phyloP scores from a whole-genome alignment of 2,113 vertebrate genomes.

The Scartelaos histophorus region DNA sequence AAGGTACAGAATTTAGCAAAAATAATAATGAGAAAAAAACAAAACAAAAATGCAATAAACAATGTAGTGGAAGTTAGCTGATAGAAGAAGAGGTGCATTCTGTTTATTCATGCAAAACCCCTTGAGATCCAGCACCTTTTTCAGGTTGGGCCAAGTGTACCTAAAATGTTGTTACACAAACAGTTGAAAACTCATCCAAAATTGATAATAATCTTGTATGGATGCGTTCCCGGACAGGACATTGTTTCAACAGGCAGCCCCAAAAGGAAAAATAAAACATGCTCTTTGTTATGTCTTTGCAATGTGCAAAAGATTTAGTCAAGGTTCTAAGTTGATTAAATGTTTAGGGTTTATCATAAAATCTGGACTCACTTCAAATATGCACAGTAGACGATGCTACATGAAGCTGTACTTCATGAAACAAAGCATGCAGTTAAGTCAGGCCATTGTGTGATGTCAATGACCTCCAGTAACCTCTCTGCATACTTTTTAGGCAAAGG shows the following conservation, averaged over 20 bases:
- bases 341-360: neutral
- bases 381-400: neutral
- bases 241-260: neutral
- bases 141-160: neutral
- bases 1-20: too few relatives aligned
- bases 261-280: neutral
- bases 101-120: too few relatives aligned
- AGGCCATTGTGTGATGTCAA: constrained; percentile 5
- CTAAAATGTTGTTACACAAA: neutral
- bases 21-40: too few relatives aligned
- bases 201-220: constrained; percentile 5
- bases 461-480: constrained; percentile 22
- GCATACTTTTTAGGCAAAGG: neutral
- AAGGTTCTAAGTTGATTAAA: neutral
- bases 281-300: too few relatives aligned
- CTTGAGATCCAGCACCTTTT: too few relatives aligned
- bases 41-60: too few relatives aligned
- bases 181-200: constrained; percentile 2
- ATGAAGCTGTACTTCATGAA: neutral
- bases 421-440: constrained; percentile 11
- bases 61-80: neutral
- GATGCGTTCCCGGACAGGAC: constrained; percentile 12
- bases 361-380: constrained; percentile 2
- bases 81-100: neutral
- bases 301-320: neutral